Conservation (phyloP, 2,888 invertebrate species). For the Elysia crispata region DNA sequence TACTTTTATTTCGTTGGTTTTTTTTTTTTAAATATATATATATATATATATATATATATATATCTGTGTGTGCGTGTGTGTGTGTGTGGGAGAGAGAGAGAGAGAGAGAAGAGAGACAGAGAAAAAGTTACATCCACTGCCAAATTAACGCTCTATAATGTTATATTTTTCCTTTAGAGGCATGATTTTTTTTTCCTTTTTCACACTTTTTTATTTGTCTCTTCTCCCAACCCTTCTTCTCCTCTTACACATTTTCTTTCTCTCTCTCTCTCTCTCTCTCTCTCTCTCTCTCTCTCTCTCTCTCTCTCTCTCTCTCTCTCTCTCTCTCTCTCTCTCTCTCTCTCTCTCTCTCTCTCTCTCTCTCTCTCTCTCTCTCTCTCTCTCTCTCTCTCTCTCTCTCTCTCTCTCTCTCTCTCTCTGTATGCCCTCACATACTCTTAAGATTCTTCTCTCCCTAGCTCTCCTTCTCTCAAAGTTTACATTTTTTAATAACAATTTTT, state of each 20-base stretch:
- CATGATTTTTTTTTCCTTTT: not conserved
- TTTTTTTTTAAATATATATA: not conserved
- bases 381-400: not conserved
- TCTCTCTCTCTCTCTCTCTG: constrained; percentile 15
- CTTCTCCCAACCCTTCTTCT: not conserved
- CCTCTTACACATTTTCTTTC: not conserved
- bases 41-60: not conserved
- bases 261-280: not conserved
- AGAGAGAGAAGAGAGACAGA: not conserved
- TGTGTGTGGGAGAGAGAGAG: no score
- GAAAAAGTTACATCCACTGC: not conserved
- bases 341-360: constrained; percentile 9
- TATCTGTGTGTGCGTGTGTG: no score
- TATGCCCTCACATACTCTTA: not conserved
- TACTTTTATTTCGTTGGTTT: not conserved
- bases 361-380: constrained; percentile 2
- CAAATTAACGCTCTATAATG: not conserved
- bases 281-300: constrained; percentile 4
- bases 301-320: constrained; percentile 9
- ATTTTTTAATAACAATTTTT: not conserved
- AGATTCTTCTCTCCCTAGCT: not conserved
- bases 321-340: constrained; percentile 9
- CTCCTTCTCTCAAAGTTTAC: not conserved
- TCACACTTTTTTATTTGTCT: not conserved
- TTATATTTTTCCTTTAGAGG: not conserved